Percentiles rank a stretch among this genome's conserved stretches.
Conservation (phyloP, 2,888 invertebrate genomes). For the Pristionchus mayeri region DNA sequence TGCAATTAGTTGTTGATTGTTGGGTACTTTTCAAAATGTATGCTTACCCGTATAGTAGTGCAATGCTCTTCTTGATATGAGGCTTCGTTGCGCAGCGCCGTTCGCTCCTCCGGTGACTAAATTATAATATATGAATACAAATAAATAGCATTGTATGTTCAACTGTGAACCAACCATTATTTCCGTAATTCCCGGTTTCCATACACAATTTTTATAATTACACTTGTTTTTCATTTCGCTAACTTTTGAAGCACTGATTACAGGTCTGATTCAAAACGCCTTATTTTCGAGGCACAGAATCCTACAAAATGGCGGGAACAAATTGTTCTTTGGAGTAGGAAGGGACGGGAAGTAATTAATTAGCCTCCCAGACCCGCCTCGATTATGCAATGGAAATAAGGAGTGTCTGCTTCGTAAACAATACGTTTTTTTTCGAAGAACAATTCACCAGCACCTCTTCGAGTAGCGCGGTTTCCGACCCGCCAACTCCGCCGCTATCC, state of each 20-base stretch:
- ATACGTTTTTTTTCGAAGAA: neutral
- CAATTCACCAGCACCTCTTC: neutral
- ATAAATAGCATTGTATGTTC: neutral
- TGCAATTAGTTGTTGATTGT: neutral
- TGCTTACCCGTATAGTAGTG: neutral
- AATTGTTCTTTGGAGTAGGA: no score
- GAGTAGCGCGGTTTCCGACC: neutral
- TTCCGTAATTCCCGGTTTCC: neutral
- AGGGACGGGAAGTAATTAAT: no score
- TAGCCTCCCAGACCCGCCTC: no score
- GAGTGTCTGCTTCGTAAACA: neutral
- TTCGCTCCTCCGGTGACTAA: conserved; percentile 5
- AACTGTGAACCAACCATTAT: neutral
- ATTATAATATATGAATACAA: neutral
- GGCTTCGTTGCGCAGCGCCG: neutral
- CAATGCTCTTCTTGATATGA: neutral
- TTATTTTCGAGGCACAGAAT: no score
- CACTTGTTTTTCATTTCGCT: neutral
- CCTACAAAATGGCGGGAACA: no score
- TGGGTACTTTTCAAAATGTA: neutral
- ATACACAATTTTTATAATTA: neutral
- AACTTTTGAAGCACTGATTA: no score
- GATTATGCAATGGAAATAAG: no score
- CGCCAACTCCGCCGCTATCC: neutral
- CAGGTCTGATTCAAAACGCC: no score